Base-by-base conservation (phyloP, 2,113 vertebrate genomes). In the Labeo rohita region DNA sequence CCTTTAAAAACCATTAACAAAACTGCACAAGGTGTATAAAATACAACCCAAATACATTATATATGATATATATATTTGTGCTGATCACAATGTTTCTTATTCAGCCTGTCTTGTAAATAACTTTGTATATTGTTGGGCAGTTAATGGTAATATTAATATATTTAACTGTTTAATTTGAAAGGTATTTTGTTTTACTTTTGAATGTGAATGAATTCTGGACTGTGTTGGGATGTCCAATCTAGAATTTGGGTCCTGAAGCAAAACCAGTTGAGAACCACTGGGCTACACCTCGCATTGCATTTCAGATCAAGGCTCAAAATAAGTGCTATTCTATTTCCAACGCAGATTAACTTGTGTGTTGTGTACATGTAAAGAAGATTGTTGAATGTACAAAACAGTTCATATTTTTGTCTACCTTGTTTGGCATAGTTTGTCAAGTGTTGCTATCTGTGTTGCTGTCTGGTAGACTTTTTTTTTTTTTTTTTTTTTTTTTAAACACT, bases 371-470 rank as follows among this genome's bases (percentile, higher is more conserved):
- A 79, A 23, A 85, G 84, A 81, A 76, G 85, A 50, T 83, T 63
- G 84, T 47, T 77, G 85, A 86, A 87, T 84, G 85, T 84, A 76
- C 21, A 86, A 84, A 63, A 56, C 72, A 9, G 18, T 59, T 59
- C 56, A n/a, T 59, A 13, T 75, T 16, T 73, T 52, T 34, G 61
- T 83, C 73, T 43, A 45, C 43, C 11, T 36, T 10, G 66, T 70
- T 84, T 65, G 10, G 12, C 21, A 74, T 73, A 36, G 56, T 68
- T 77, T 45, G 16, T 59, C 76, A 79, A 72, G 63, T 79, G 34
- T 23, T 70, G 12, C 2, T 61, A 8, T 52, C 34, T 3, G 7
- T 56, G 52, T 66, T 23, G 78, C 72, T 1, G 16, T 49, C n/a
- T 18, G 61, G 61, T 63, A 61, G 21, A 13, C 5, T 65, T 65